phyloP scores from a whole-genome alignment of 2,888 invertebrate species.

The Mimumesa dahlbomi region DNA sequence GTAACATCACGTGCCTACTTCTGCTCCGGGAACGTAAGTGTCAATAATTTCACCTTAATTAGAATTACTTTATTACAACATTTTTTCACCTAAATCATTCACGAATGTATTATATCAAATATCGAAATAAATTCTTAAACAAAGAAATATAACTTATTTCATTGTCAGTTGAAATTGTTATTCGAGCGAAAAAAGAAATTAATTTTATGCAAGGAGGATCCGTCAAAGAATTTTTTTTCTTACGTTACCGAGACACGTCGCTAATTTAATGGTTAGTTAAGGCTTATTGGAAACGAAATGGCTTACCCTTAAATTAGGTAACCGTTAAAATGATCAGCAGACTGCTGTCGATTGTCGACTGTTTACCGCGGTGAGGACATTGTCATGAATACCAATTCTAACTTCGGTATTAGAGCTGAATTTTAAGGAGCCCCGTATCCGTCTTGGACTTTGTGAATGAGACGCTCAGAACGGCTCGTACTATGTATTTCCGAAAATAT shows the following conservation, averaged over 20 bases:
- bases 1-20: slow-evolving; percentile 17
- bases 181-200: too few relatives aligned
- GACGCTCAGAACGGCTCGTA: neutral
- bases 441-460: slow-evolving; percentile 3
- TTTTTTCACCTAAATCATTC: too few relatives aligned
- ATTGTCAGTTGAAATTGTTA: too few relatives aligned
- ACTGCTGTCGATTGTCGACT: slow-evolving; percentile 3
- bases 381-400: slow-evolving; percentile 44
- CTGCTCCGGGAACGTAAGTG: neutral
- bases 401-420: slow-evolving; percentile 33
- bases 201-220: too few relatives aligned
- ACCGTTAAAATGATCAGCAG: slow-evolving; percentile 31
- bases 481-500: too few relatives aligned
- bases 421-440: slow-evolving; percentile 24
- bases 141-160: too few relatives aligned
- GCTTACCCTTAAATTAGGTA: slow-evolving; percentile 26
- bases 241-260: slow-evolving; percentile 7
- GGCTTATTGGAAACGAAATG: neutral
- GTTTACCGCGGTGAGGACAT: slow-evolving; percentile 1
- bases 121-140: too few relatives aligned
- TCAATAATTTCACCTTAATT: too few relatives aligned
- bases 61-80: too few relatives aligned
- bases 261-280: slow-evolving; percentile 26
- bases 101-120: too few relatives aligned
- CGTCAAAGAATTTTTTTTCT: too few relatives aligned